Evolutionary conservation across 2,888 invertebrate genomes (phyloP).

Genomic region (Anodontia alba): DNA sequence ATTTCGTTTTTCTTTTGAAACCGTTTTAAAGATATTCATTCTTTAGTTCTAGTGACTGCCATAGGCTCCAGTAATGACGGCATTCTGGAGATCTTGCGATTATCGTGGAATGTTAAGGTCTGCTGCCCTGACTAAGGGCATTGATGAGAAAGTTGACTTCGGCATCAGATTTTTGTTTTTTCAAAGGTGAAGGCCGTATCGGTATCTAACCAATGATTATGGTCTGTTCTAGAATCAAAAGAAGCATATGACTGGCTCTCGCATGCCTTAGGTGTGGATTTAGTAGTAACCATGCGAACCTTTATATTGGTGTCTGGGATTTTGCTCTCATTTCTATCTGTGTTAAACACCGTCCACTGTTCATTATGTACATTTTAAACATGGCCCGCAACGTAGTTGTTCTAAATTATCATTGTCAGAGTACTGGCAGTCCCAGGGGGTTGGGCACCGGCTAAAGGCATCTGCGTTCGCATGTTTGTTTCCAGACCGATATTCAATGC

Average conservation of each 20-base stretch:
- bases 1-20: not conserved
- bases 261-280: too few species aligned
- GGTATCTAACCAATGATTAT: not conserved
- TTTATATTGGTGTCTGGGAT: too few species aligned
- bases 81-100: not conserved
- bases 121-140: not conserved
- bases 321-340: too few species aligned
- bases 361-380: conserved; percentile 32
- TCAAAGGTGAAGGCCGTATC: not conserved
- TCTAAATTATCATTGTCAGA: conserved; percentile 23
- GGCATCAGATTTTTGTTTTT: not conserved
- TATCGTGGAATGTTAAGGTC: not conserved
- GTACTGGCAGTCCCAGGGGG: conserved; percentile 48
- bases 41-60: not conserved
- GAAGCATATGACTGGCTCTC: too few species aligned
- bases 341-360: too few species aligned
- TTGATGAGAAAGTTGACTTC: not conserved
- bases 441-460: conserved; percentile 40
- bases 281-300: not conserved
- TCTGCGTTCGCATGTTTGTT: conserved; percentile 55
- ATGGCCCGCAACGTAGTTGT: conserved; percentile 35
- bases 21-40: not conserved
- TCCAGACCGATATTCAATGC: conserved; percentile 48
- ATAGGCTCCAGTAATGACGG: not conserved
- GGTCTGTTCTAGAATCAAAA: not conserved